These are phyloP conservation scores for Hydrotaea diabolus DNA, from an alignment of 2,888 invertebrate genomes.

Conservation along the genomic window DNA sequence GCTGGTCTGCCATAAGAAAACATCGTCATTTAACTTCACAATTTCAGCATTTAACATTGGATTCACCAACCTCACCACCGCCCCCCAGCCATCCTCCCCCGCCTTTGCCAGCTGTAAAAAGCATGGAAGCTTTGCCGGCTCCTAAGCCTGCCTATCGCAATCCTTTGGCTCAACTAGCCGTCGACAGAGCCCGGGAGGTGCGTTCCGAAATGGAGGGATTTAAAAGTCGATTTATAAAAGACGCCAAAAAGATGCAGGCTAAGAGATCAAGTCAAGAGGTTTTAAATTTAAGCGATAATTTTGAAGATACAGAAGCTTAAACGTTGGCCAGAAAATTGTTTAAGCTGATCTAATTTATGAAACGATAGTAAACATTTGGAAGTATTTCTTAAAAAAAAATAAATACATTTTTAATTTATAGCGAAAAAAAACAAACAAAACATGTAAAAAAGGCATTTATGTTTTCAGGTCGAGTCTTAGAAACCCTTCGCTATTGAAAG, in stretches of 20 bases:
- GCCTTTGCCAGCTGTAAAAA: not conserved
- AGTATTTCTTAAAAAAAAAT: not conserved
- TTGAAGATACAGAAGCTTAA: conserved; percentile 56
- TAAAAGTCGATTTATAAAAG: conserved; percentile 70
- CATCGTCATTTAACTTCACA: conserved; percentile 81
- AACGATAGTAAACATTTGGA: not conserved
- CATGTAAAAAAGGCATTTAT: too few relatives aligned
- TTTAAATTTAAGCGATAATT: conserved; percentile 29
- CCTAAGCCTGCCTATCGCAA: conserved; percentile 69
- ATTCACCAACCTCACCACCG: conserved; percentile 21
- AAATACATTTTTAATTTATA: not conserved
- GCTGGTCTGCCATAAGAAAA: conserved; percentile 83
- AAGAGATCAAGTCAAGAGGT: conserved; percentile 24
- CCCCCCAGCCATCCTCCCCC: not conserved
- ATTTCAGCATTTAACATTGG: conserved; percentile 66
- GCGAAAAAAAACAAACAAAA: not conserved
- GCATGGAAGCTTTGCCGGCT: not conserved
- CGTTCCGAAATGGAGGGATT: conserved; percentile 50
- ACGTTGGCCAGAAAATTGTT: not conserved
- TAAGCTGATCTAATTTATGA: not conserved
- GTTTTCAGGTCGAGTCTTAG: too few relatives aligned
- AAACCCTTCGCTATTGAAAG: too few relatives aligned
- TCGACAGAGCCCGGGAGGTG: conserved; percentile 55
- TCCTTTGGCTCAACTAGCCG: conserved; percentile 67
- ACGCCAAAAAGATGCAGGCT: not conserved